Evolutionary conservation across 2,888 invertebrate genomes (phyloP), one percentile per base, ranked within the genome.

Genomic region (Clanis bilineata): DNA sequence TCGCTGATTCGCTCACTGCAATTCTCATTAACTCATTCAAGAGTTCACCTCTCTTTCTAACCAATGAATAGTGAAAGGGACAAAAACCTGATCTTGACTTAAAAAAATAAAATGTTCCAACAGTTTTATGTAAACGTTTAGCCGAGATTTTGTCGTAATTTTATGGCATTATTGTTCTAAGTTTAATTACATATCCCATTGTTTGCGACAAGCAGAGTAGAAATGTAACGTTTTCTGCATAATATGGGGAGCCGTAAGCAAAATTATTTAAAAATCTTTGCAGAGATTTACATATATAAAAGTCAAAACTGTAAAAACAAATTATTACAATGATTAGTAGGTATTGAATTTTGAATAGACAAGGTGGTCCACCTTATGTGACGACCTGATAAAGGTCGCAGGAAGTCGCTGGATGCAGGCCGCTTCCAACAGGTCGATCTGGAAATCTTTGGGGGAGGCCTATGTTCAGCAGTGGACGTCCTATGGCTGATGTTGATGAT

Each of bases 21-120:
- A 15, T 51, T 51, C 51, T 51, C 51, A 51, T 51, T 51, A 51
- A 18, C 28, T 32, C 51, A 32, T 51, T 51, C 51, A 51, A 10
- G 32, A 10, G 1, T 32, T 32, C 12, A 15, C 18, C 51, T 32
- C 51, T 18, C 51, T 51, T 51, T 51, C 18, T 10, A 18, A 18
- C 32, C 4, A 10, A 18, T 18, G 9, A 18, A 1, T 4, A 51
- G 5, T 3, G 18, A 51, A 18, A 18, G 51, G 32, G 32, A 51
- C 28, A 9, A 32, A 23, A 45, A 23, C 45, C 23, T 45, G 23
- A 45, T 32, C 51, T 18, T 51, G 51, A 51, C 10, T 32, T 28
- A 32, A 28, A 28, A 22, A 28, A 32, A 51, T 28, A 28, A 51
- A 32, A 10, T 32, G 51, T 32, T 45, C 51, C 28, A 51, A 32